These are phyloP conservation scores for Hirtodrosophila duncani DNA, from an alignment of 2,888 invertebrate species.

Conservation along the genomic window DNA sequence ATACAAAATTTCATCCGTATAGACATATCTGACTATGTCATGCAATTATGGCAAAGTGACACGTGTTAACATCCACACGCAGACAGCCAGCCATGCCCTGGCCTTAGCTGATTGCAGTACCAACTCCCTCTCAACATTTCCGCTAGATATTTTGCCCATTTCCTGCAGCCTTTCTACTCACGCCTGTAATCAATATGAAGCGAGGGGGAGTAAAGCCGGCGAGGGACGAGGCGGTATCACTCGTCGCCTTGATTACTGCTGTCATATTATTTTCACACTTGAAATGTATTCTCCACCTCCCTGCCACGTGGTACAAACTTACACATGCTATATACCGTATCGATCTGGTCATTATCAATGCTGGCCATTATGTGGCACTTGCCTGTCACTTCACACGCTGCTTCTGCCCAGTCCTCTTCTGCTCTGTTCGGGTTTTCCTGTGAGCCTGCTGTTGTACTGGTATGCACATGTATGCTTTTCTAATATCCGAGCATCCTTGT, in stretches of 20 bases:
- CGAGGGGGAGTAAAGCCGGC: neutral
- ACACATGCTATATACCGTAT: constrained; percentile 19
- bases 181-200: constrained; percentile 56
- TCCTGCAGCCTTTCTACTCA: constrained; percentile 48
- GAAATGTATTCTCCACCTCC: constrained; percentile 43
- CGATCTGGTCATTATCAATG: constrained; percentile 58
- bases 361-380: constrained; percentile 51
- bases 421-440: neutral
- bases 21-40: constrained; percentile 13
- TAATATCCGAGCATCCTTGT: constrained; percentile 44
- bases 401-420: constrained; percentile 10
- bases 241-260: constrained; percentile 58
- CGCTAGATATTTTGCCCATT: constrained; percentile 61
- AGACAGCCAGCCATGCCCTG: neutral
- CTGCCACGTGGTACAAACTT: neutral
- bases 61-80: constrained; percentile 52
- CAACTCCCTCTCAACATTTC: constrained; percentile 46
- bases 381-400: constrained; percentile 57
- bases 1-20: constrained; percentile 1
- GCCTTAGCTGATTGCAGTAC: neutral
- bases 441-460: no score
- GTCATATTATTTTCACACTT: constrained; percentile 71
- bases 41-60: constrained; percentile 60
- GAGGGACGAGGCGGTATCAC: constrained; percentile 1
- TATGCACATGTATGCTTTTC: no score